phyloP scores from a whole-genome alignment of 2,888 invertebrate genomes.

The Yponomeuta plumbellus region DNA sequence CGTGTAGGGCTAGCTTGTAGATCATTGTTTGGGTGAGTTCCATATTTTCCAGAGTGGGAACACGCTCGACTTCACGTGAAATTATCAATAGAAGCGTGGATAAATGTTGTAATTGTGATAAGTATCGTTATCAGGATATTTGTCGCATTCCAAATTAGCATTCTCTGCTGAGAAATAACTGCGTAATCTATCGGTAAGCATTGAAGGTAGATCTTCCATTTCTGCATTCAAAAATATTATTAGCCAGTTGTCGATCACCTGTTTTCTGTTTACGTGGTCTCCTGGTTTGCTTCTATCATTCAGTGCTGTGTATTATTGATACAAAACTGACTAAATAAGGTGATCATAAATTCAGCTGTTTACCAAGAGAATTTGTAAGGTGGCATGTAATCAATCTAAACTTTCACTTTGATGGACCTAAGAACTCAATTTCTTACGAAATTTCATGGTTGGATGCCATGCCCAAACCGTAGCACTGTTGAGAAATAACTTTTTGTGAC shows the following conservation, averaged over 20 bases:
- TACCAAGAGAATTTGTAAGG: not conserved
- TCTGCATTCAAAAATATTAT: not conserved
- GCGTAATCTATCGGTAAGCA: not conserved
- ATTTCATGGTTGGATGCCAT: not conserved
- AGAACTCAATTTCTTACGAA: not conserved
- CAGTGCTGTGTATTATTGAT: not conserved
- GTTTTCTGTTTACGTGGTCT: not conserved
- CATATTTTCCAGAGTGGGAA: constrained; percentile 12
- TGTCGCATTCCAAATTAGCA: constrained; percentile 16
- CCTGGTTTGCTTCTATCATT: not conserved
- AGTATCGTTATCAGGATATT: constrained; percentile 11
- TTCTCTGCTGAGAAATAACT: not conserved
- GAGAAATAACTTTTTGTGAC: too few relatives aligned
- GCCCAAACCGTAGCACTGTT: not conserved
- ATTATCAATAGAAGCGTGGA: constrained; percentile 25
- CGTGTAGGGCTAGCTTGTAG: not conserved
- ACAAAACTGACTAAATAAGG: not conserved
- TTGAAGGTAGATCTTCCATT: not conserved
- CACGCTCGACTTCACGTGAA: constrained; percentile 36
- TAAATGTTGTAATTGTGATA: constrained; percentile 13
- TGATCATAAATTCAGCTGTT: not conserved
- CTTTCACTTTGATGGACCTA: not conserved
- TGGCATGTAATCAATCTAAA: not conserved
- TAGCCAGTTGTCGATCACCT: not conserved
- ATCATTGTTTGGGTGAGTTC: not conserved